phyloP scores from a whole-genome alignment of 2,113 vertebrate species.

The Scytalopus superciliaris region DNA sequence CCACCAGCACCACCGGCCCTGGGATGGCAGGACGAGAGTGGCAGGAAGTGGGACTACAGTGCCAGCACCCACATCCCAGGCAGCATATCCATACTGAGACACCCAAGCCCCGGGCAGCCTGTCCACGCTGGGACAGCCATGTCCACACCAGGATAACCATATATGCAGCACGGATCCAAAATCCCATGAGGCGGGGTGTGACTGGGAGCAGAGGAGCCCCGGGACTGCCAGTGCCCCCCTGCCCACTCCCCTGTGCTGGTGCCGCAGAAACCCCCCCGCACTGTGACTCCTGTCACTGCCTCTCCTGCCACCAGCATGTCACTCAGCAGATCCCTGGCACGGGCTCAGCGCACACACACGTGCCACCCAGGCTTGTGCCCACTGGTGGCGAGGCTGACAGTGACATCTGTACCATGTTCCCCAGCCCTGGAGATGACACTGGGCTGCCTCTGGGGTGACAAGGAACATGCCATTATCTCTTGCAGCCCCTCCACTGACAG shows the following conservation, averaged over 20 bases:
- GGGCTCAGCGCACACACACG: neutral
- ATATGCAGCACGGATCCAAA: neutral
- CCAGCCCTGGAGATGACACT: neutral
- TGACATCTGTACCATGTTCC: fast-evolving
- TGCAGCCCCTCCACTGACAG: neutral
- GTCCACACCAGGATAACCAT: neutral
- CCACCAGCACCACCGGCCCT: fast-evolving
- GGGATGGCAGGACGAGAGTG: fast-evolving
- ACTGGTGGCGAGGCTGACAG: neutral
- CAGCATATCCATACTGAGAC: neutral
- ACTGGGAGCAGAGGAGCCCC: fast-evolving
- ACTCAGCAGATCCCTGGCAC: fast-evolving
- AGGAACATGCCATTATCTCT: fast-evolving
- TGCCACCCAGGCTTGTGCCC: neutral
- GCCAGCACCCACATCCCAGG: neutral
- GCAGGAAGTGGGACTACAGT: neutral
- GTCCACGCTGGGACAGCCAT: neutral
- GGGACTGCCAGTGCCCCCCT: neutral
- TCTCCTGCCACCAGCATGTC: neutral
- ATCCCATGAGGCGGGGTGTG: fast-evolving
- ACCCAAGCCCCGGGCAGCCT: neutral
- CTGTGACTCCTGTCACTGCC: fast-evolving
- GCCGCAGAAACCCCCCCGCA: neutral
- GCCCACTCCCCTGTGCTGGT: neutral
- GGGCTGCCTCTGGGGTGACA: neutral